These are phyloP conservation scores for Metalampra italica DNA, from an alignment of 2,888 invertebrate species.

Conservation along the genomic window DNA sequence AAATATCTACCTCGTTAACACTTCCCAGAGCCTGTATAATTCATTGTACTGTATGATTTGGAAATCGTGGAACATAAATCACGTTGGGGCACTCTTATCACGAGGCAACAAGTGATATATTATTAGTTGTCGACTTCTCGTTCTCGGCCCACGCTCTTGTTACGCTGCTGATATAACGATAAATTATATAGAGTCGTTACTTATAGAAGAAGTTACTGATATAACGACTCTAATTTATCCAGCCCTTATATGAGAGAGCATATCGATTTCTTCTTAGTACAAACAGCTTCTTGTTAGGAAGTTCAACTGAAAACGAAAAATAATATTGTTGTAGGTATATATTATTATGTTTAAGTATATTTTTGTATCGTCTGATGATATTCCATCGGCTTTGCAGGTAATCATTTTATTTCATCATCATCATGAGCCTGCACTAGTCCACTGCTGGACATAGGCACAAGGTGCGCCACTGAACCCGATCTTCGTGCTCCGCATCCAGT, in stretches of 20 bases:
- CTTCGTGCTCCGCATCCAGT: too few species aligned
- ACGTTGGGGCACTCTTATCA: constrained; percentile 45
- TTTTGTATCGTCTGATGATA: background rate
- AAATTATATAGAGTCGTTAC: background rate
- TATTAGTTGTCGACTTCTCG: constrained; percentile 56
- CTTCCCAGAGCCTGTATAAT: background rate
- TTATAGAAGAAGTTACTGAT: constrained; percentile 28
- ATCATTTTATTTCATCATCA: too few species aligned
- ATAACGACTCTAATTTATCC: constrained; percentile 64
- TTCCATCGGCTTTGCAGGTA: too few species aligned
- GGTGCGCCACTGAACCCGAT: too few species aligned
- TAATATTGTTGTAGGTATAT: background rate
- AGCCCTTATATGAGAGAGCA: constrained; percentile 3
- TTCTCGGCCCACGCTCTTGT: constrained; percentile 41
- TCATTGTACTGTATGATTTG: constrained; percentile 28
- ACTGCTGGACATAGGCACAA: too few species aligned
- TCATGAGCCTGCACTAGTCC: too few species aligned
- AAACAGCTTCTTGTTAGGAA: background rate
- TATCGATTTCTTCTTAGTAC: background rate
- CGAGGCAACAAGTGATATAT: constrained; percentile 43
- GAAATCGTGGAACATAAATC: constrained; percentile 56
- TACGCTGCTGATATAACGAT: constrained; percentile 16
- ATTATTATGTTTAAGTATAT: background rate
- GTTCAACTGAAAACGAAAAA: background rate
- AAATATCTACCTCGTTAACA: too few species aligned